phyloP scores from a whole-genome alignment of 2,888 invertebrate genomes.

The Caenorhabditis auriculariae region DNA sequence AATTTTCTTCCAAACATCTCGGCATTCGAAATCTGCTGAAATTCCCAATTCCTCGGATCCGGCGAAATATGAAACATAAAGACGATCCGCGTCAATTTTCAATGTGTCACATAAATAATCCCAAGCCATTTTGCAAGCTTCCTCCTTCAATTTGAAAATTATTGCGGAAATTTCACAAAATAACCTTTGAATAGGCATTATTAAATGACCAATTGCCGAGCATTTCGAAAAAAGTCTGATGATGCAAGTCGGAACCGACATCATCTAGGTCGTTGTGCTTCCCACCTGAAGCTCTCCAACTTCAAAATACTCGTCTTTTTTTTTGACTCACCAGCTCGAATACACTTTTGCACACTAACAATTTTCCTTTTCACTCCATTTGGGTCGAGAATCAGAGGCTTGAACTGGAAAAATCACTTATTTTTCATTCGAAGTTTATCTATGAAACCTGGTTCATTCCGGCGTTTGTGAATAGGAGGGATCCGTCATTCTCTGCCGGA shows the following conservation, averaged over 20 bases:
- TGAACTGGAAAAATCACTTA: constrained; percentile 73
- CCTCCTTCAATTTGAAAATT: constrained; percentile 75
- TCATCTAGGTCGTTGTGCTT: constrained; percentile 98
- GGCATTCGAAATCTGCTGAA: constrained; percentile 87
- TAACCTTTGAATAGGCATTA: constrained; percentile 86
- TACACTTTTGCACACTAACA: constrained; percentile 96
- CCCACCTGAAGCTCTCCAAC: constrained; percentile 73
- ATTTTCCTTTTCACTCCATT: constrained; percentile 81
- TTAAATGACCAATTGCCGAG: constrained; percentile 99
- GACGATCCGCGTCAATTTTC: constrained; percentile 78
- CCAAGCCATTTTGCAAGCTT: constrained; percentile 96
- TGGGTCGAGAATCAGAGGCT: constrained; percentile 91
- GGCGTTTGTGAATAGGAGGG: constrained; percentile 93
- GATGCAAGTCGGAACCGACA: constrained; percentile 98
- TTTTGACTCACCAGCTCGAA: constrained; percentile 81
- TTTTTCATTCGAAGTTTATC: no score
- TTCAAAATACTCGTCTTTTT: background rate
- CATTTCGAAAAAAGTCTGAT: constrained; percentile 99
- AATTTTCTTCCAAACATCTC: constrained; percentile 76
- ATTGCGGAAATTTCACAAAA: background rate
- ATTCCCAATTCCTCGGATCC: constrained; percentile 80
- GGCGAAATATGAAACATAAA: constrained; percentile 98
- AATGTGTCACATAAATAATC: constrained; percentile 79
- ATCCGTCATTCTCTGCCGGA: constrained; percentile 90
- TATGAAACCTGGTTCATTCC: constrained; percentile 91